These are phyloP conservation scores for Rhyacichthys aspro DNA, from an alignment of 2,797 vertebrate species.

Conservation along the genomic window DNA sequence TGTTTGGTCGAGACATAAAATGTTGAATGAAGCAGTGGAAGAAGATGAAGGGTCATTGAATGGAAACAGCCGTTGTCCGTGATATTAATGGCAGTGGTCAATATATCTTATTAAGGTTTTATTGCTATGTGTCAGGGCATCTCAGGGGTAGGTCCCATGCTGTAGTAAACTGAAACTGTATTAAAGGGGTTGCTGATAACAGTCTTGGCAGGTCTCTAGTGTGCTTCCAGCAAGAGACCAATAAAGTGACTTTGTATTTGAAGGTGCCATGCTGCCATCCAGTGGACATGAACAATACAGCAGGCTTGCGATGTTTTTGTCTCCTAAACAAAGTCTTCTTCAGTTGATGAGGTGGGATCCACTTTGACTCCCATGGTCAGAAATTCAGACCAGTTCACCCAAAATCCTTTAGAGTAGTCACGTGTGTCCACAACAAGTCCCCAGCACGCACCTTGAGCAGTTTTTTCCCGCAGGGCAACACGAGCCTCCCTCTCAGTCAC, in stretches of 20 bases:
- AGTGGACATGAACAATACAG: slow-evolving; percentile 51
- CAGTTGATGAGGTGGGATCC: slow-evolving; percentile 22
- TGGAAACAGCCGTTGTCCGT: slow-evolving; percentile 22
- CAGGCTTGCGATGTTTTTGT: slow-evolving; percentile 1
- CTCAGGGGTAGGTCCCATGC: slow-evolving; percentile 4
- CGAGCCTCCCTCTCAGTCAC: slow-evolving; percentile 93
- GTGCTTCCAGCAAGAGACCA: not conserved
- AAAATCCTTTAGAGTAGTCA: slow-evolving; percentile 85
- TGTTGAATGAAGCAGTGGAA: slow-evolving; percentile 12
- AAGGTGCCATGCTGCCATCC: slow-evolving; percentile 64
- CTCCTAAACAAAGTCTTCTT: slow-evolving; percentile 69
- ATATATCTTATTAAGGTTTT: slow-evolving; percentile 27
- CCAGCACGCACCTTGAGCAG: slow-evolving; percentile 80
- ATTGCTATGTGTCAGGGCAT: slow-evolving; percentile 41
- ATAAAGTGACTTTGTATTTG: not conserved
- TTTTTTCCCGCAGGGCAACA: slow-evolving; percentile 86
- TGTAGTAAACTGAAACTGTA: not conserved
- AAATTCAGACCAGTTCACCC: slow-evolving; percentile 91
- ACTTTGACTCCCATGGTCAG: slow-evolving; percentile 76
- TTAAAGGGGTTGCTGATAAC: slow-evolving; percentile 9
- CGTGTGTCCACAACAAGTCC: slow-evolving; percentile 90
- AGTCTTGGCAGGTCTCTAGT: slow-evolving; percentile 16
- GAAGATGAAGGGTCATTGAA: slow-evolving; percentile 19
- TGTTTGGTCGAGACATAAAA: slow-evolving; percentile 13
- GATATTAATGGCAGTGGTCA: slow-evolving; percentile 25